Evolutionary conservation across 2,888 invertebrate species (phyloP).

Genomic region (Molorchus minor): DNA sequence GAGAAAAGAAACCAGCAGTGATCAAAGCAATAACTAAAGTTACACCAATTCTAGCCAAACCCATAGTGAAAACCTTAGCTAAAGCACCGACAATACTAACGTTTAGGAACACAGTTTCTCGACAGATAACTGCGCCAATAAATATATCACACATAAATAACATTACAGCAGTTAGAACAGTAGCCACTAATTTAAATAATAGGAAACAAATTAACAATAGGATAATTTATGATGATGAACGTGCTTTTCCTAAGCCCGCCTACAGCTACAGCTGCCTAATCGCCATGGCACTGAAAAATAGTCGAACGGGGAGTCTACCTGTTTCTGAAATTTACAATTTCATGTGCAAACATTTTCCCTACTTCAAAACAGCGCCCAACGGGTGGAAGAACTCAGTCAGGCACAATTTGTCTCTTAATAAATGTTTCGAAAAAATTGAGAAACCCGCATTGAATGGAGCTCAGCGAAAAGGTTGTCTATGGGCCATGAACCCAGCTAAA

Average conservation of each 20-base stretch:
- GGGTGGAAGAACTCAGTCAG: constrained; percentile 99
- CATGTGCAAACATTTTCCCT: constrained; percentile 99
- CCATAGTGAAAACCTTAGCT: constrained; percentile 54
- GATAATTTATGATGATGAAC: constrained; percentile 49
- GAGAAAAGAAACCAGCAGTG: constrained; percentile 47
- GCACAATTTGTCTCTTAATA: constrained; percentile 96
- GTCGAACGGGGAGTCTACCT: constrained; percentile 86
- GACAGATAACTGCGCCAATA: constrained; percentile 51
- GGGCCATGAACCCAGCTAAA: constrained; percentile 97
- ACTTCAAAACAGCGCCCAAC: constrained; percentile 97
- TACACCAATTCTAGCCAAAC: constrained; percentile 58
- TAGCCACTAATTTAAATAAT: constrained; percentile 37
- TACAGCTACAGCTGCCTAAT: constrained; percentile 98
- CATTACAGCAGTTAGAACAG: constrained; percentile 48
- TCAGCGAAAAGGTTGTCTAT: constrained; percentile 89
- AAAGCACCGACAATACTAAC: constrained; percentile 49
- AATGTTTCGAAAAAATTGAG: constrained; percentile 98
- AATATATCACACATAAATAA: constrained; percentile 53
- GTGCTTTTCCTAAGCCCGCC: constrained; percentile 91
- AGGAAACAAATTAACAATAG: constrained; percentile 30
- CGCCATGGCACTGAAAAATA: constrained; percentile 97
- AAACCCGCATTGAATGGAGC: constrained; percentile 89
- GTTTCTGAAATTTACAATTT: constrained; percentile 99
- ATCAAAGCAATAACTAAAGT: constrained; percentile 58
- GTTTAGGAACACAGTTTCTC: constrained; percentile 53